Base-by-base conservation (phyloP, 1,140 invertebrate genomes). In the Stenopsyche tienmushanensis region DNA sequence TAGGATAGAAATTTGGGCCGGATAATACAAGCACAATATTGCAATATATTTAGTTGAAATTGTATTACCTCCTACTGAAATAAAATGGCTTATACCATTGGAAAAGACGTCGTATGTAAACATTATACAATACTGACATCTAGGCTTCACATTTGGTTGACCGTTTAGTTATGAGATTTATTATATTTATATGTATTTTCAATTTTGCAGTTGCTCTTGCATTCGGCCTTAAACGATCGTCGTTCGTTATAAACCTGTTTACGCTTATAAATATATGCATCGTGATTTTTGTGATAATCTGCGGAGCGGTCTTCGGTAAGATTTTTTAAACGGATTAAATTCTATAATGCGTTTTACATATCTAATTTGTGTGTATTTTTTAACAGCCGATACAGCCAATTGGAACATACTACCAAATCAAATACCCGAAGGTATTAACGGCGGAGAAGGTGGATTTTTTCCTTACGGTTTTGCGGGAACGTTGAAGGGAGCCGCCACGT, bases 401-500 rank as follows among this genome's bases (percentile, higher is more conserved):
- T 80, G 78, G 78, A 15, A 29, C 9, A 69, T 77, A 39, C 29
- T n/a, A n/a, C 8, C 62, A 67, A 70, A 73, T 23, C 49, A 42
- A 47, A 21, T 39, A 2, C 9, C 45, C 1, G 29, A 34, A 3
- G n/a, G n/a, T n/a, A n/a, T n/a, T n/a, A 50, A 26, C 9, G 25
- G 78, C 1, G 90, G 90, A 0, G 78, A 74, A 0, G 92, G 93
- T 1, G 92, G 92, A 1, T 96, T 95, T 73, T 84, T 91, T 75
- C 93, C 93, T 0, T 94, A 86, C 75, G 93, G 93, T 0, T 73
- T 93, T 7, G 82, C 83, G 1, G 93, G 93, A 3, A 83, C 92
- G 3, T 88, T 93, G 85, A 81, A 84, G 0, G 93, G 93, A 0
- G 93, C 93, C 0, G 93, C 93, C 0, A 93, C 91, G 45, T 96